Base-by-base conservation (phyloP, 2,113 vertebrate genomes). In the Burhinus bistriatus region DNA sequence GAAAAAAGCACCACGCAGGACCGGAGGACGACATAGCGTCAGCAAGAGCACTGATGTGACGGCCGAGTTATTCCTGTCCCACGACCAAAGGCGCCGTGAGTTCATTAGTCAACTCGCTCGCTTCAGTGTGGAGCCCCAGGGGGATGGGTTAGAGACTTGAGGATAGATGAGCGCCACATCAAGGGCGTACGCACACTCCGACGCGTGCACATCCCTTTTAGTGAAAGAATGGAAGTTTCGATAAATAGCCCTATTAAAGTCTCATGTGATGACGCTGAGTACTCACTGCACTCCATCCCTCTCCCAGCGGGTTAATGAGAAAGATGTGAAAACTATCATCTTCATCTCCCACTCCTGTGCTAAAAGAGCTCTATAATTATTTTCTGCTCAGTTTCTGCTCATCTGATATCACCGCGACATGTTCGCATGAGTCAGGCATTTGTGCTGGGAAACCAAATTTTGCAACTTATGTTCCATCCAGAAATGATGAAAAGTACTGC, bases 81-180 rank as follows among this genome's bases (percentile, higher is more conserved):
- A 6, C 34, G 7, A 11, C 12, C 44, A 45, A 38, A 22, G 5
- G 3, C 1, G 0, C 6, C 1, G 2, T 0, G 29, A 47, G 34
- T 3, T 40, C 25, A 2, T 5, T 1, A 15, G 61, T 38, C 32
- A 9, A 9, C 9, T 32, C 2, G 4, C 59, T 51, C 30, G 2
- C 42, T 4, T 36, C 19, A 3, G 27, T 0, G 6, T 4, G 23
- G 25, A 47, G 55, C 64, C 49, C 11, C 1, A 0, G 17, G 15
- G 9, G 72, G 15, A 42, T 5, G 11, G 1, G 21, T 2, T 5
- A 5, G 44, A 11, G 36, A 3, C 11, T 14, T 18, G 14, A 23
- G 86, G 86, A 16, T 1, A 71, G 55, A 69, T 21, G 9, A 49
- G 42, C 30, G 5, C 30, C 23, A 32, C 64, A 5, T 32, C 55